phyloP scores from a whole-genome alignment of 2,888 invertebrate genomes.

The Papilio demoleus region DNA sequence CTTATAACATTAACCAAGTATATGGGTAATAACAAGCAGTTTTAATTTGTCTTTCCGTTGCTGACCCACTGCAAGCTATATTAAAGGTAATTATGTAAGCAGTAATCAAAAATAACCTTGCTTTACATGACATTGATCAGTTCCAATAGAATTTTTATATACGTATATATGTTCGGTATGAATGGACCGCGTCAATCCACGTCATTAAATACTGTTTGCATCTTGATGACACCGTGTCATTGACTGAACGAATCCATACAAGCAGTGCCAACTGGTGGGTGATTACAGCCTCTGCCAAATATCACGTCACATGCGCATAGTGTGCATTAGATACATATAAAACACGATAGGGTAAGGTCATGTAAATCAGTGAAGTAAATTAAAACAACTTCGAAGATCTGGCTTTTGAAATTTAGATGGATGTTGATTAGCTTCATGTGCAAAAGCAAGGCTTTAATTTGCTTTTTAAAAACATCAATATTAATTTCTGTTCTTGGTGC shows the following conservation, averaged over 20 bases:
- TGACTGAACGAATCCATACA: slow-evolving; percentile 35
- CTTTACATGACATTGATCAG: background rate
- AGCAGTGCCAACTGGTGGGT: slow-evolving; percentile 25
- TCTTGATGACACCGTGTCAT: slow-evolving; percentile 40
- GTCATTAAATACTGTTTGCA: slow-evolving; percentile 28
- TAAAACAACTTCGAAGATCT: background rate
- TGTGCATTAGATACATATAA: slow-evolving; percentile 3
- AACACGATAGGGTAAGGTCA: slow-evolving; percentile 14
- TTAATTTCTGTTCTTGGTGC: no score
- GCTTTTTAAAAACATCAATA: no score
- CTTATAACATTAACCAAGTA: no score
- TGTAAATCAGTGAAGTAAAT: background rate
- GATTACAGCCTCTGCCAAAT: slow-evolving; percentile 19
- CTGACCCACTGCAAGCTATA: no score
- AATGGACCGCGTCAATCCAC: slow-evolving; percentile 35
- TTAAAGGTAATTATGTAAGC: background rate
- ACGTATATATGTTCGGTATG: slow-evolving; percentile 2
- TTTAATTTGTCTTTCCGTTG: background rate
- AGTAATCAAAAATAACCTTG: background rate
- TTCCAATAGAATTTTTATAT: background rate
- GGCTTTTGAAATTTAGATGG: background rate
- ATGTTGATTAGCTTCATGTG: no score
- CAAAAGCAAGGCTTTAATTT: no score
- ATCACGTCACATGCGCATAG: slow-evolving; percentile 14
- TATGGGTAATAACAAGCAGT: no score